Conservation (phyloP, 2,797 vertebrate species). For the Galagoides demidoff region DNA sequence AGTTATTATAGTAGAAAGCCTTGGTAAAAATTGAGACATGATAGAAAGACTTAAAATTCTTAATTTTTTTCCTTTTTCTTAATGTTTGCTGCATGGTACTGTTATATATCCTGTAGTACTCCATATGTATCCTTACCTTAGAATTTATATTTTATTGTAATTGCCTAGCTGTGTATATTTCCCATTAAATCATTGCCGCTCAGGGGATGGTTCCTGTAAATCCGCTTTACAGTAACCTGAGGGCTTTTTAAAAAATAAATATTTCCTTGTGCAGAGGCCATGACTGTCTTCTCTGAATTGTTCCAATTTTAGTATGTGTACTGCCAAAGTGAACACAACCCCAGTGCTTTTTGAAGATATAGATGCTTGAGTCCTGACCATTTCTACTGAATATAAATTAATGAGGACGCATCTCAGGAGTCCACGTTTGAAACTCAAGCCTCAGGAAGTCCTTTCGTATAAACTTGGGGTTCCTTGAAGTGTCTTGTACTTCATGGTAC, state of each 20-base stretch:
- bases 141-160: background rate
- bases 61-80: background rate
- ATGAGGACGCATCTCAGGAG: background rate
- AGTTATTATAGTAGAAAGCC: background rate
- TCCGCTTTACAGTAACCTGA: background rate
- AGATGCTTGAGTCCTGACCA: background rate
- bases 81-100: background rate
- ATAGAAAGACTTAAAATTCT: background rate
- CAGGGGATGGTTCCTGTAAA: background rate
- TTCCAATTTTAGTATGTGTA: too few species aligned
- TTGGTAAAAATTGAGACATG: background rate
- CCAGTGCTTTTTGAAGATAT: background rate
- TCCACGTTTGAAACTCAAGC: background rate
- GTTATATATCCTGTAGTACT: background rate
- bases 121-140: background rate
- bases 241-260: background rate
- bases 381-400: background rate
- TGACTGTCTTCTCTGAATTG: too few species aligned
- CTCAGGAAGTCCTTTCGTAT: background rate
- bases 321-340: too few species aligned
- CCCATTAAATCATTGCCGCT: background rate
- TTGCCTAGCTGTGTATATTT: background rate
- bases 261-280: too few species aligned
- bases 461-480: background rate
- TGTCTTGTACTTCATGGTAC: background rate